phyloP scores from a whole-genome alignment of 2,888 invertebrate species.

The Scaptodrosophila latifasciaeformis region DNA sequence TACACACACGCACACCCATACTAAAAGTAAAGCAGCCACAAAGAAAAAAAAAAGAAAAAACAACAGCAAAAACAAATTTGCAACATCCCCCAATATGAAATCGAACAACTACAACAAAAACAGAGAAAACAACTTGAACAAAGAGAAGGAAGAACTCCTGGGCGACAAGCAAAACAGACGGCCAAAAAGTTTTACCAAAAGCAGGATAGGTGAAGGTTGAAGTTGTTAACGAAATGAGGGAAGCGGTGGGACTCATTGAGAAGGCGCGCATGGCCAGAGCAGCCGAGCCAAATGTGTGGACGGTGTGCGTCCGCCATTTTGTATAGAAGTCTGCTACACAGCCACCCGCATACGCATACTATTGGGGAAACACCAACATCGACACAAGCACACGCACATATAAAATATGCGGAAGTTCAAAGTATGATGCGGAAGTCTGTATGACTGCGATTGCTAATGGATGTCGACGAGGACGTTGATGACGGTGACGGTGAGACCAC shows the following conservation, averaged over 20 bases:
- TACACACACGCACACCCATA: too few species aligned
- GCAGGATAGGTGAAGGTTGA: constrained; percentile 11
- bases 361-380: constrained; percentile 18
- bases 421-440: constrained; percentile 70
- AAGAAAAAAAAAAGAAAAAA: constrained; percentile 33
- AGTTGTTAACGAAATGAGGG: constrained; percentile 11
- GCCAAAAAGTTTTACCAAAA: constrained; percentile 17
- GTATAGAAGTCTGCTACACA: constrained; percentile 31
- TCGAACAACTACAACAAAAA: constrained; percentile 31
- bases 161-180: constrained; percentile 36
- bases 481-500: constrained; percentile 15
- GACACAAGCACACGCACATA: constrained; percentile 26
- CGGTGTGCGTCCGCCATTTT: constrained; percentile 60
- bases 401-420: constrained; percentile 67
- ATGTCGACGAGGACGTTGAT: constrained; percentile 44
- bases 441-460: constrained; percentile 70
- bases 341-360: constrained; percentile 34
- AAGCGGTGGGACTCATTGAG: constrained; percentile 19
- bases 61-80: constrained; percentile 27
- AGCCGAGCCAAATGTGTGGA: constrained; percentile 26
- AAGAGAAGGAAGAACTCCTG: constrained; percentile 27
- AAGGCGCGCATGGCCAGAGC: constrained; percentile 52
- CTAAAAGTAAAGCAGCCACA: constrained; percentile 8
- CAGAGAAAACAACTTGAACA: constrained; percentile 17
- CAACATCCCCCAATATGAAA: constrained; percentile 35